These are phyloP conservation scores for Takifugu rubripes DNA, from an alignment of 2,797 vertebrate genomes.

Conservation along the genomic window DNA sequence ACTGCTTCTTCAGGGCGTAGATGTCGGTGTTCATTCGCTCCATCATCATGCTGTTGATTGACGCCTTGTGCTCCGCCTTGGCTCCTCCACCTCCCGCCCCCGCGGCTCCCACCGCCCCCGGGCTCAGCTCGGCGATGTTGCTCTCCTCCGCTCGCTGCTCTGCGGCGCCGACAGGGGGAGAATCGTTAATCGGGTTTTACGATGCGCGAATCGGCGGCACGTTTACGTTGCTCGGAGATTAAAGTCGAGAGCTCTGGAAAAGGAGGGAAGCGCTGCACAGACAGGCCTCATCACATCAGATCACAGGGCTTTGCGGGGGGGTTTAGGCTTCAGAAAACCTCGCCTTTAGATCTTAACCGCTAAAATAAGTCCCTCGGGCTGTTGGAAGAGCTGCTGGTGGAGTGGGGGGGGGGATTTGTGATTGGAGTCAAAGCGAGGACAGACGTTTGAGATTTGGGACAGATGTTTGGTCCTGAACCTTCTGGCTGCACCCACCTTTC, in stretches of 20 bases:
- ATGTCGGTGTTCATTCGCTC: conserved; percentile 98
- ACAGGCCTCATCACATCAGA: conserved; percentile 12
- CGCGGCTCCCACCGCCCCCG: conserved; percentile 87
- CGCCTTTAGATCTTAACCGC: conserved; percentile 19
- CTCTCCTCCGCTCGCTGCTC: conserved; percentile 84
- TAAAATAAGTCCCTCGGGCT: conserved; percentile 14
- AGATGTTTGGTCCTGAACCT: conserved; percentile 7
- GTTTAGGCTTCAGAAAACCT: neutral
- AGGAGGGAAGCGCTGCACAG: conserved; percentile 4
- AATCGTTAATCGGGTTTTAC: neutral
- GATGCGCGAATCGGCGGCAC: too few relatives aligned
- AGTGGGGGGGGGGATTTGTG: conserved; percentile 37
- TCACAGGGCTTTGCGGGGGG: neutral
- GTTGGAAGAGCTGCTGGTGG: conserved; percentile 5
- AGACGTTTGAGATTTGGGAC: conserved; percentile 27
- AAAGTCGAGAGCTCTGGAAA: conserved; percentile 6
- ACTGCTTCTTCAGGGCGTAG: conserved; percentile 90
- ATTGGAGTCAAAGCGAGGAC: conserved; percentile 35
- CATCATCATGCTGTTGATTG: conserved; percentile 99
- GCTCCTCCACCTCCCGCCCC: conserved; percentile 65
- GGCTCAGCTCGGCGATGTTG: conserved; percentile 92
- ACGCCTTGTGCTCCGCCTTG: conserved; percentile 86
- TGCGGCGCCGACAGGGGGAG: conserved; percentile 41
- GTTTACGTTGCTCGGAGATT: neutral
- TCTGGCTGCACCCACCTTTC: conserved; percentile 80